Conservation (phyloP, 64 coral and sea anemone species). For the Montipora capricornis region DNA sequence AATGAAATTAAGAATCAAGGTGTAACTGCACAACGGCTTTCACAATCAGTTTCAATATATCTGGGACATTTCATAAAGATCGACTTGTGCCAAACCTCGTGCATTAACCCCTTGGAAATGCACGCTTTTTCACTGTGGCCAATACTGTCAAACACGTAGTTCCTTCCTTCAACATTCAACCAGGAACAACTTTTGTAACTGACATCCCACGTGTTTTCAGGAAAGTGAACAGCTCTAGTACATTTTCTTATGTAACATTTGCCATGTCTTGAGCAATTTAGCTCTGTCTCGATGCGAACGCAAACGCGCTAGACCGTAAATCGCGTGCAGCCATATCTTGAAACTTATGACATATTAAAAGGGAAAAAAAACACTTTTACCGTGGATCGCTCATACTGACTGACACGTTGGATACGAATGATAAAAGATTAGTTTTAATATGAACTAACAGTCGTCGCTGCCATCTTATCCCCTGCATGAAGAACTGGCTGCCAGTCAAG, state of each 20-base stretch:
- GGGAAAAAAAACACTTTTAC: no score
- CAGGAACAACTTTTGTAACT: background rate
- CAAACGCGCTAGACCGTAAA: background rate
- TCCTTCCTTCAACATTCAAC: background rate
- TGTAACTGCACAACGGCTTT: no score
- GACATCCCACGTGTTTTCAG: background rate
- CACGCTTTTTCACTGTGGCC: no score
- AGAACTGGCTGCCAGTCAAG: background rate
- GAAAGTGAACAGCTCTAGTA: no score
- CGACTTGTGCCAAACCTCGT: no score
- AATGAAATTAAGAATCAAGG: no score
- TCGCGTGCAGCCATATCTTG: background rate
- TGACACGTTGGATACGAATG: background rate
- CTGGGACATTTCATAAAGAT: no score
- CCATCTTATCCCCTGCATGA: background rate
- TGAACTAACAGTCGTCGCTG: background rate
- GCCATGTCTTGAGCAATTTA: no score
- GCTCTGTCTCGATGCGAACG: no score
- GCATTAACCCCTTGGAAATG: no score
- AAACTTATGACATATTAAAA: background rate
- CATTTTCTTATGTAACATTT: no score
- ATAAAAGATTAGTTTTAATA: background rate
- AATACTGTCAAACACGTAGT: background rate
- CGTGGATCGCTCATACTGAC: background rate
- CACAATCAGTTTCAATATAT: no score